Base-by-base conservation (phyloP, 2,113 vertebrate genomes). In the Trematomus loennbergii region DNA sequence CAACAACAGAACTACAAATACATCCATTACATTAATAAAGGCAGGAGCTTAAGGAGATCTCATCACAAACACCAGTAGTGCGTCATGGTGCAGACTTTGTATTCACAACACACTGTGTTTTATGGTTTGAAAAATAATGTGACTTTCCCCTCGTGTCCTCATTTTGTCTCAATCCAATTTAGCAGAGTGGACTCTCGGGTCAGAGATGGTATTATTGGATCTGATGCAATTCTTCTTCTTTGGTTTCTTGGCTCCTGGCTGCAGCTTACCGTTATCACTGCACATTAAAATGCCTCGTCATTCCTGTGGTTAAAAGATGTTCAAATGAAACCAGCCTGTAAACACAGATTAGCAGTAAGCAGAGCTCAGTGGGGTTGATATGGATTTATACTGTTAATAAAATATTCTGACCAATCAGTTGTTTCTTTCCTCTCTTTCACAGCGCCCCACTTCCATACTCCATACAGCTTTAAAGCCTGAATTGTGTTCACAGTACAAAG, bases 201-300 rank as follows among this genome's bases (percentile, higher is more conserved):
- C 67, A 33, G 7, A 62, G 62, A 71, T 70, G 43, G 20, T 67
- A 78, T 81, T 72, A 75, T 29, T 25, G 69, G 22, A 79, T 25
- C 40, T 59, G 52, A 80, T 78, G 46, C 25, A 69, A 61, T 86
- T 80, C 33, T 60, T 75, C 22, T 53, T 69, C 76, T 79, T 72
- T 40, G 67, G 76, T 87, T 79, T 84, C 86, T 54, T 61, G 48
- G 62, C 49, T 76, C 11, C 48, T 74, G 40, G 17, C 73, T 17
- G 9, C 53, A 75, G 55, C 12, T 52, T 33, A 4, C 46, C 1
- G 11, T 68, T 57, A 63, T 69, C 6, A n/a, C 50, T 29, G 18
- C 50, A 33, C 43, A 18, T 55, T 63, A 49, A 45, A n/a, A 50
- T 40, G 70, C 55, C n/a, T 52, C 62, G 13, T 78, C 66, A 3